phyloP scores from a whole-genome alignment of 1,140 invertebrate species.

The Aphidius gifuensis region DNA sequence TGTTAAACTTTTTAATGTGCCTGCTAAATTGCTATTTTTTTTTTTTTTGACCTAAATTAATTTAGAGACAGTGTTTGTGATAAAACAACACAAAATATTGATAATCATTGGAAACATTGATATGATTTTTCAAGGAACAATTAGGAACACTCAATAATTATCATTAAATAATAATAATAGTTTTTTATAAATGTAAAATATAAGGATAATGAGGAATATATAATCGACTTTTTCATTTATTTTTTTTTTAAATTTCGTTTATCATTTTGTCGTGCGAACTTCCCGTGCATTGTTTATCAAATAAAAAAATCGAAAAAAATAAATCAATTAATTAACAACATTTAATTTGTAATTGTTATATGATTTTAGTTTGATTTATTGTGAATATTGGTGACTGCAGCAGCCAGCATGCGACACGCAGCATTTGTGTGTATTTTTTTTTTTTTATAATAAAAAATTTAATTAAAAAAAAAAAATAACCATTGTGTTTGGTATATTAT shows the following conservation, averaged over 20 bases:
- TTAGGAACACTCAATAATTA: too few relatives aligned
- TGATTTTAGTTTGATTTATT: conserved; percentile 25
- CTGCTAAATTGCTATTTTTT: too few relatives aligned
- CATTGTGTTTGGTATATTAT: not conserved
- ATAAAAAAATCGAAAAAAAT: conserved; percentile 20
- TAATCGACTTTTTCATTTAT: conserved; percentile 14
- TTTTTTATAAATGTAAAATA: too few relatives aligned
- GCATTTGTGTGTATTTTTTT: conserved; percentile 14
- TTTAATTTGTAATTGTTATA: conserved; percentile 24
- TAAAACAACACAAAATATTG: too few relatives aligned
- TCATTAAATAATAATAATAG: too few relatives aligned
- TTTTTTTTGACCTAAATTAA: too few relatives aligned
- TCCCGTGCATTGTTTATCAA: conserved; percentile 27
- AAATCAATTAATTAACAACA: conserved; percentile 18
- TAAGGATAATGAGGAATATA: conserved; percentile 4
- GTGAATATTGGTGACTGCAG: conserved; percentile 25
- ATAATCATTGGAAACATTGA: too few relatives aligned
- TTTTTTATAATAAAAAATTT: not conserved
- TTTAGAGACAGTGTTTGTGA: too few relatives aligned
- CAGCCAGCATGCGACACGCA: conserved; percentile 28
- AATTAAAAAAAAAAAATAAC: not conserved
- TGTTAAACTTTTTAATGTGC: too few relatives aligned
- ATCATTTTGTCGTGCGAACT: conserved; percentile 34
- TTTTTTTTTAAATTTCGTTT: conserved; percentile 25
- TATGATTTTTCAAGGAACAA: too few relatives aligned